phyloP scores from a whole-genome alignment of 1,140 invertebrate species.

The Drosophila nigrodunni region DNA sequence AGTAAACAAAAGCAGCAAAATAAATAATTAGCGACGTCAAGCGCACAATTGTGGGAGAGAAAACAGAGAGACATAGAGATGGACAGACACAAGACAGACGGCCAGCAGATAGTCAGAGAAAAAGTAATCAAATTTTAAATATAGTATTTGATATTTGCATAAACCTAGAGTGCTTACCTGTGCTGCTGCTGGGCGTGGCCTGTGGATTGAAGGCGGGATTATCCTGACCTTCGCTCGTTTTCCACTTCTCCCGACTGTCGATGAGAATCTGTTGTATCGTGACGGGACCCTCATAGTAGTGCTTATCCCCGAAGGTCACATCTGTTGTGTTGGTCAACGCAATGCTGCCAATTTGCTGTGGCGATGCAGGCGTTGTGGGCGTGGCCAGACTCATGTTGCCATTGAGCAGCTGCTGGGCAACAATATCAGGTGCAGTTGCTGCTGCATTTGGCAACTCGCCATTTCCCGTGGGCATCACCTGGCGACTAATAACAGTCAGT shows the following conservation, averaged over 20 bases:
- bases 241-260: slow-evolving; percentile 80
- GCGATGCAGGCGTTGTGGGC: slow-evolving; percentile 30
- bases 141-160: slow-evolving; percentile 9
- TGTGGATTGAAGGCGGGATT: slow-evolving; percentile 66
- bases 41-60: background rate
- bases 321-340: slow-evolving; percentile 87
- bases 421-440: slow-evolving; percentile 23
- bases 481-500: slow-evolving; percentile 60
- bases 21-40: background rate
- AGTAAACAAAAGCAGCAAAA: slow-evolving; percentile 26
- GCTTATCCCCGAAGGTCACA: slow-evolving; percentile 88
- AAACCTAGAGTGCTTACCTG: slow-evolving; percentile 41
- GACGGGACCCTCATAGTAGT: slow-evolving; percentile 88
- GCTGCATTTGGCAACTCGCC: background rate
- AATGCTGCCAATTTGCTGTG: slow-evolving; percentile 85
- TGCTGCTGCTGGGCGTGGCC: slow-evolving; percentile 50
- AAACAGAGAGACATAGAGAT: background rate
- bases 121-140: slow-evolving; percentile 3
- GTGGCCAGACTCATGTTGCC: slow-evolving; percentile 54
- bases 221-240: slow-evolving; percentile 66
- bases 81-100: slow-evolving; percentile 5
- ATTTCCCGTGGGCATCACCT: slow-evolving; percentile 44
- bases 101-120: background rate
- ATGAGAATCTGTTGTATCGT: slow-evolving; percentile 88
- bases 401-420: slow-evolving; percentile 65